Base-by-base conservation (phyloP, 2,888 invertebrate genomes). In the Oegoconia quadripuncta region DNA sequence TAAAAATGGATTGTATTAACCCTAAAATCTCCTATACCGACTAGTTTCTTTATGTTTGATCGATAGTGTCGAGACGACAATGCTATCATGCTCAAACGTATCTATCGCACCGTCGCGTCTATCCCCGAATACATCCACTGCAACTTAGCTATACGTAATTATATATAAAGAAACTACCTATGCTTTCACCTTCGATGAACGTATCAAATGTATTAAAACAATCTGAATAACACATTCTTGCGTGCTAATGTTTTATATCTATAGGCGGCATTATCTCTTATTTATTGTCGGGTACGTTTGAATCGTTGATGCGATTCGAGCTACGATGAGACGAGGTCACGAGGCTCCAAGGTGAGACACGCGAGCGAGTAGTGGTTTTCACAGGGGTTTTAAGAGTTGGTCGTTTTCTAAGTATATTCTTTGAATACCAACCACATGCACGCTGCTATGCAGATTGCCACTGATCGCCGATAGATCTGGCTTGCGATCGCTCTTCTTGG, bases 401-500 rank as follows among this genome's bases (percentile, higher is more conserved):
- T 25, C 9, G 18, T 13, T 23, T 25, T 13, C 12, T 20, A 32
- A 11, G 25, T 17, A n/a, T n/a, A n/a, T n/a, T n/a, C n/a, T n/a
- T n/a, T n/a, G n/a, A 31, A 17, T 12, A 48, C 91, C 90, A 71
- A 92, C 93, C 90, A 93, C 93, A 87, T 93, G 93, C 53, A 93
- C 92, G 73, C 92, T 93, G 88, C 92, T 92, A 64, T 92, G 92
- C 62, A 92, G 81, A 59, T 87, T 89, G 44, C 83, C 82, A 55
- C 83, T 86, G 51, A 88, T 82, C 44, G 80, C 72, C 18, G 81
- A 88, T 57, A 83, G 62, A 59, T 86, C 80, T 25, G 82, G 81
- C 71, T 82, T 89, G 57, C 81, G 82, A 48, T 80, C 88, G 69
- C 93, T 94, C 88, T 95, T 95, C 83, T 96, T 97, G 43, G 94